Percentiles rank a stretch among this genome's conserved stretches.
Evolutionary conservation across 1,140 invertebrate species (phyloP).

Genomic region (Anastatus disparis): DNA sequence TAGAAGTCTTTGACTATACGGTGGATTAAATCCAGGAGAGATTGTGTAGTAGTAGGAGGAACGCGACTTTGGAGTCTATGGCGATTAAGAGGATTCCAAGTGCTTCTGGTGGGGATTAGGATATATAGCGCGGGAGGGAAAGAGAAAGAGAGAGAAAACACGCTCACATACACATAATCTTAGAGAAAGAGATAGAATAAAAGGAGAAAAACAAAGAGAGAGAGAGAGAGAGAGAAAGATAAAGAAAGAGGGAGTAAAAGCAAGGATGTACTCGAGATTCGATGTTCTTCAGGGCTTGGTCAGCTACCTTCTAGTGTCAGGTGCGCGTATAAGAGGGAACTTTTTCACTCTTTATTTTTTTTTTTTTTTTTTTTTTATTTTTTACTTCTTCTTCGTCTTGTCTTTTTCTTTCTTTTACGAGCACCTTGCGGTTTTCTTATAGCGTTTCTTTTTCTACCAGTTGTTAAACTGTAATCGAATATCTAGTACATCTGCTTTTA

Average conservation of each 20-base stretch:
- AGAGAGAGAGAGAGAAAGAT: no score
- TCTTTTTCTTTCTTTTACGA: background rate
- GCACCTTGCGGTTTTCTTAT: background rate
- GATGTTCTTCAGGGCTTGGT: constrained; percentile 55
- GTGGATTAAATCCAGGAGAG: no score
- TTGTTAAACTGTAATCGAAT: no score
- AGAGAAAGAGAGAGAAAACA: constrained; percentile 7
- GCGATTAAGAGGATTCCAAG: background rate
- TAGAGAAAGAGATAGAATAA: no score
- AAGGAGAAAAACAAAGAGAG: no score
- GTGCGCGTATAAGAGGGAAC: constrained; percentile 49
- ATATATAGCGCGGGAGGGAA: background rate
- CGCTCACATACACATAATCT: no score
- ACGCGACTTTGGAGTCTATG: background rate
- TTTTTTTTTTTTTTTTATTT: constrained; percentile 5
- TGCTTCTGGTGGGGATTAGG: background rate
- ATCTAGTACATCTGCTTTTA: no score
- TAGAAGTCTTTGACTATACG: no score
- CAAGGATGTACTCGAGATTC: constrained; percentile 55
- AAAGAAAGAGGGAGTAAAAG: constrained; percentile 11
- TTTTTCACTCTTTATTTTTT: background rate
- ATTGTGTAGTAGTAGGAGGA: background rate
- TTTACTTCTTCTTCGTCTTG: background rate
- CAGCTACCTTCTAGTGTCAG: constrained; percentile 59
- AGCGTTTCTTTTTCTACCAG: background rate